A percentile compares a stretch with the other conserved stretches of the same genome.
phyloP scores from a whole-genome alignment of 2,797 vertebrate species.

The Liparis tanakae region DNA sequence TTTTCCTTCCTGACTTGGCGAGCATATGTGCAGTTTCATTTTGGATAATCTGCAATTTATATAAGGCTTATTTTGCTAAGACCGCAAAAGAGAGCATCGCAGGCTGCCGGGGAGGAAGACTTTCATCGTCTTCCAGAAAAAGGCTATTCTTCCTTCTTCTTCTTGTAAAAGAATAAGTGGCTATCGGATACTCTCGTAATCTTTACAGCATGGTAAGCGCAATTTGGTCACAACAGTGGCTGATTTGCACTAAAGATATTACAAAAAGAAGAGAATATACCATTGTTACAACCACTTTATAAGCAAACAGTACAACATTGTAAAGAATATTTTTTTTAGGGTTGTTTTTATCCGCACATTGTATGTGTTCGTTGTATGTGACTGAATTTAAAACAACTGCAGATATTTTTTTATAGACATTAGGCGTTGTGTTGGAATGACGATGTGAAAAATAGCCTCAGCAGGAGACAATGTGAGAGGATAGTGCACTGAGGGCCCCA shows the following conservation, averaged over 20 bases:
- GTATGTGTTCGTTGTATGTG: too few relatives aligned
- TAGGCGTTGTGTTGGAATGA: constrained; percentile 2
- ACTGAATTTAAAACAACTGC: background rate
- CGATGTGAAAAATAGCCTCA: constrained; percentile 20
- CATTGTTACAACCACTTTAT: background rate
- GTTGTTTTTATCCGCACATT: background rate
- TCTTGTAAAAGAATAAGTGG: background rate
- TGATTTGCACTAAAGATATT: background rate
- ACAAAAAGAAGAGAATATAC: background rate
- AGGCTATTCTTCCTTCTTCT: background rate
- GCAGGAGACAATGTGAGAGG: constrained; percentile 18
- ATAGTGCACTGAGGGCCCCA: constrained; percentile 22
- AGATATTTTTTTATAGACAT: background rate
- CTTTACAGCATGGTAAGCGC: background rate
- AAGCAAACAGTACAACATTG: background rate
- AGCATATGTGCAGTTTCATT: constrained; percentile 19
- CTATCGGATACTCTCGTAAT: background rate
- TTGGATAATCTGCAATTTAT: constrained; percentile 29
- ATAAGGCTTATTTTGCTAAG: constrained; percentile 29
- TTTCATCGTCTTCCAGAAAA: constrained; percentile 1
- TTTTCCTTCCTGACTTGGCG: constrained; percentile 19
- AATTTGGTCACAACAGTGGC: background rate
- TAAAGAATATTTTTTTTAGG: background rate
- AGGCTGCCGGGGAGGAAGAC: background rate
- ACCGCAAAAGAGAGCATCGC: background rate